Conservation (phyloP, 2,113 vertebrate genomes). For the Seriola dumerili region DNA sequence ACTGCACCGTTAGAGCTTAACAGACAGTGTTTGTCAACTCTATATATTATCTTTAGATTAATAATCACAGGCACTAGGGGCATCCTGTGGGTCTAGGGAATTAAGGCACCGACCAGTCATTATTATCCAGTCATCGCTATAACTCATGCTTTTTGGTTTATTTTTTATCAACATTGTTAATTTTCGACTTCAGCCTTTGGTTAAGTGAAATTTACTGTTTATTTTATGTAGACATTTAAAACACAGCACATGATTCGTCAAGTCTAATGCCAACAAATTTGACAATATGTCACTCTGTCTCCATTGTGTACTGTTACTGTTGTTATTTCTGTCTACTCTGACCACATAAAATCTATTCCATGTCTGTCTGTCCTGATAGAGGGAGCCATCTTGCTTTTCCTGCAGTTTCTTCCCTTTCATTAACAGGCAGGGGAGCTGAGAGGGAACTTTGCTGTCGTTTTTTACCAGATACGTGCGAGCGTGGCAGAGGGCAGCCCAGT, state of each 20-base stretch:
- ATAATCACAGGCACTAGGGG: neutral
- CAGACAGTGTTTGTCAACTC: neutral
- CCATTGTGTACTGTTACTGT: neutral
- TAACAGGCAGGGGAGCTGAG: neutral
- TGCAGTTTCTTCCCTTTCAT: too few species aligned
- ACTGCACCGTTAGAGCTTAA: neutral
- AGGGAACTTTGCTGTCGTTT: rapidly evolving
- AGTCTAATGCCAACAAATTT: neutral
- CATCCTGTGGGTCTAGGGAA: neutral
- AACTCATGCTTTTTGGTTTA: neutral
- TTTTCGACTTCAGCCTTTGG: neutral
- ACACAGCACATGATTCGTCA: neutral
- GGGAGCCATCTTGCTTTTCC: neutral
- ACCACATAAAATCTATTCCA: neutral
- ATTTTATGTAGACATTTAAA: neutral
- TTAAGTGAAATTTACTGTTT: neutral
- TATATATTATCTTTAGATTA: neutral
- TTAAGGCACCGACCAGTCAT: neutral
- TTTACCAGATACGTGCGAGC: constrained; percentile 96
- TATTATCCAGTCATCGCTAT: neutral
- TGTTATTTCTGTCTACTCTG: neutral
- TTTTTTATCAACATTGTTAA: neutral
- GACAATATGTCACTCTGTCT: neutral
- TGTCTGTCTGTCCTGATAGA: neutral
- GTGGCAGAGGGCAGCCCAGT: constrained; percentile 93